Base-by-base conservation (phyloP, 2,797 vertebrate species). In the Danio aesculapii region DNA sequence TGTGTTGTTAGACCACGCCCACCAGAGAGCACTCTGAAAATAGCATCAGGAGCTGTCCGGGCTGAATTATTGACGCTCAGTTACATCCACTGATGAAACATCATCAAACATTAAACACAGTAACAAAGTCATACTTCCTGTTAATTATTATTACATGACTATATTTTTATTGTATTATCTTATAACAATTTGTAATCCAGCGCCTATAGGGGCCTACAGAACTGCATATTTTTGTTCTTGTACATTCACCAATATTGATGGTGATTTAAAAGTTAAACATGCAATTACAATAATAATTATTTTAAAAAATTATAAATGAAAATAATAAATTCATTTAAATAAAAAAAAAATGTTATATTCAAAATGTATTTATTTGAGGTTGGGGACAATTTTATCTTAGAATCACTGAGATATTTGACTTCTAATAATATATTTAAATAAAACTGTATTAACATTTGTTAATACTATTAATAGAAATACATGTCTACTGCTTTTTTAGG, bases 1-100 rank as follows among this genome's bases (percentile, higher is more conserved):
- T 19, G 59, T 52, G 21, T 58, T 19, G 6, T 2, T 49, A 66
- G 16, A 16, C 69, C 69, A 81, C 78, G 78, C 78, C 78, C 61
- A 81, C 19, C 5, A 5, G 7, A 41, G 53, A 19, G 14, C 0
- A 0, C 52, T 9, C 13, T 57, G 7, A 4, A 47, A 69, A 49
- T n/a, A 19, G 19, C 8, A 67, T 50, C 64, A 21, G 43, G 50
- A 57, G 61, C 47, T 63, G 77, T 52, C 55, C 46, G 30, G 16
- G 21, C 41, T 72, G 41, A 73, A 73, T 57, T 72, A 71, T 71
- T 76, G 21, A 76, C 74, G 13, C 52, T 8, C 39, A 19, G 7
- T 68, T 69, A 17, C 46, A 71, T n/a, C 6, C 21, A 52, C 44
- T 10, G 43, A 73, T 59, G 44, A 62, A 11, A 59, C 75, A 67